Percentiles rank a stretch among this genome's conserved stretches.
phyloP scores from a whole-genome alignment of 1,140 invertebrate species.

The Bombus ignitus region DNA sequence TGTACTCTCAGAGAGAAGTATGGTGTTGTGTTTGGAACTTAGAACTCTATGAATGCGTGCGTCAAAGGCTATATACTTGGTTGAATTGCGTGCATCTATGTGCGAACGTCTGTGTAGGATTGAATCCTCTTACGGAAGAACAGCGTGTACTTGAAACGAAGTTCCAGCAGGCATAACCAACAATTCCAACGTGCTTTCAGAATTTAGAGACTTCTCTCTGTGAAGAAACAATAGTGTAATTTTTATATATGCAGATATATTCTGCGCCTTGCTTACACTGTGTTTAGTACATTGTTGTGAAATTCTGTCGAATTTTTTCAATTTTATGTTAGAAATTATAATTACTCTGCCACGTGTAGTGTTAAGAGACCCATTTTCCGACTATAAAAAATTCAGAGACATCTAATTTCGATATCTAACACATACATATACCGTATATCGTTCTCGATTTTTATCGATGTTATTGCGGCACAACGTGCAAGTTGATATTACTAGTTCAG shows the following conservation, averaged over 20 bases:
- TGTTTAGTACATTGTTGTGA: background rate
- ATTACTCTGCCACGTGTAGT: too few relatives aligned
- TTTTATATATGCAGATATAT: background rate
- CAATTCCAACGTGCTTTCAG: background rate
- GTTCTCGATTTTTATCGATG: background rate
- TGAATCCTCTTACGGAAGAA: conserved; percentile 4
- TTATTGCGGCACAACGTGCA: background rate
- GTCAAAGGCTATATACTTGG: too few relatives aligned
- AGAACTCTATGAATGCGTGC: background rate
- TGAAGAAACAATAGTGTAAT: background rate
- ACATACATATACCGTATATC: background rate
- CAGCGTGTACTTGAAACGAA: background rate
- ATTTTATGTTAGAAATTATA: too few relatives aligned
- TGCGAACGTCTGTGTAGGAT: background rate
- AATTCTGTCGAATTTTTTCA: background rate
- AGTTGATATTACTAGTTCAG: too few relatives aligned
- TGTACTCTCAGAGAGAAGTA: background rate
- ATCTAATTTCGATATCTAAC: conserved; percentile 1
- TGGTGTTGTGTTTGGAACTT: background rate
- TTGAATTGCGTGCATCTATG: background rate
- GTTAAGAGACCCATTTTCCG: too few relatives aligned
- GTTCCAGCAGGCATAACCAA: background rate
- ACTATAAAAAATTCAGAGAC: background rate
- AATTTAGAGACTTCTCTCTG: background rate
- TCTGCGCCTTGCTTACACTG: too few relatives aligned